Base-by-base conservation (phyloP, 2,888 invertebrate species). In the Helicoverpa assulta region DNA sequence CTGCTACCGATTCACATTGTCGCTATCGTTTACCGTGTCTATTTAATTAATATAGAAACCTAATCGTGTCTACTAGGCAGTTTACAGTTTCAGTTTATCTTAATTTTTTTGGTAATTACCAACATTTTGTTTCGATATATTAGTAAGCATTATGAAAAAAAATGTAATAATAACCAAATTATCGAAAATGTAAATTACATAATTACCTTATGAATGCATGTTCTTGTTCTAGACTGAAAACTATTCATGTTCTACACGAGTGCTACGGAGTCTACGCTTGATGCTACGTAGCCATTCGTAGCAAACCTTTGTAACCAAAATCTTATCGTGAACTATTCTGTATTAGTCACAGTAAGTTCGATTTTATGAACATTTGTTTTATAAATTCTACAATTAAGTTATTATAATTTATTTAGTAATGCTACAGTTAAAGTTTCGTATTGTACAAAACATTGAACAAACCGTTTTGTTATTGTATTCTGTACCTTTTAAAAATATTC, bases 1-100 rank as follows among this genome's bases (percentile, higher is more conserved):
- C 84, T 85, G 84, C 85, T 86, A 83, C 83, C 83, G 81, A 83
- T 85, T 85, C 75, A 79, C 77, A 81, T 70, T 78, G 79, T 78
- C 78, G 78, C 80, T 83, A 81, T 76, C 78, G 67, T 79, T 85
- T 76, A 78, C 76, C 67, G 61, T 78, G 80, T 76, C 79, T 76
- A 71, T 79, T 84, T 85, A 78, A 83, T 84, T 84, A 76, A 84
- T 81, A 73, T 78, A 78, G 59, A 79, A 77, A 73, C 66, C 63
- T 75, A 71, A 79, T 78, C 67, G 73, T 75, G 70, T 61, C 62
- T 67, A 73, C 57, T 65, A 74, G 53, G 62, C 67, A 63, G 47
- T 68, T 74, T 67, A 73, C 29, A 21, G 18, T 18, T 21, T 19
- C 12, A 33, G 33, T 12, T 7, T 5, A 3, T 18, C 1, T 0